phyloP scores from a whole-genome alignment of 2,888 invertebrate species.

The Buathra laborator region DNA sequence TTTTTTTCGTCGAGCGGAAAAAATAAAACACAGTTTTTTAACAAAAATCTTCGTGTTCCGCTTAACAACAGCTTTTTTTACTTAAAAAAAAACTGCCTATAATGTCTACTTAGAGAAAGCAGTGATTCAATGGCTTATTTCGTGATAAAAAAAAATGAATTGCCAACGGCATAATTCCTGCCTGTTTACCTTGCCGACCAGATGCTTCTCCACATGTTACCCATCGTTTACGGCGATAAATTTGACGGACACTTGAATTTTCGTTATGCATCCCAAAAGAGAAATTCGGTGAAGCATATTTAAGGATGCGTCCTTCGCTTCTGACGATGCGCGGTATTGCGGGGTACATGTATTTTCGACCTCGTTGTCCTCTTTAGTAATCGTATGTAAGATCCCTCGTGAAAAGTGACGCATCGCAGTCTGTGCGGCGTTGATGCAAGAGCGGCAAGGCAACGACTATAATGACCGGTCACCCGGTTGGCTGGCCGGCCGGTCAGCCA shows the following conservation, averaged over 20 bases:
- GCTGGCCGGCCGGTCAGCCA: constrained; percentile 56
- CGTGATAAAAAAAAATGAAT: not conserved
- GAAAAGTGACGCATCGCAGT: constrained; percentile 62
- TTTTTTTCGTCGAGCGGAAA: no score
- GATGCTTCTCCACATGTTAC: constrained; percentile 39
- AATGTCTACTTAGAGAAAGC: not conserved
- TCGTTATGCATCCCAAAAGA: not conserved
- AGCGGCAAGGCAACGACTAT: constrained; percentile 70
- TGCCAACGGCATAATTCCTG: not conserved
- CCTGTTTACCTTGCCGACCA: constrained; percentile 12
- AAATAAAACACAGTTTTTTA: no score
- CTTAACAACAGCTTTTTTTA: no score
- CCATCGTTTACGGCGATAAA: constrained; percentile 53
- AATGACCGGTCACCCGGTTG: constrained; percentile 78
- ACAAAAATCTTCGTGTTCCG: no score
- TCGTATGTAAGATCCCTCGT: constrained; percentile 55
- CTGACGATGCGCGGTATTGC: constrained; percentile 22
- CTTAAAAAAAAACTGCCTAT: not conserved
- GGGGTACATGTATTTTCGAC: constrained; percentile 48
- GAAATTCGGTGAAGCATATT: constrained; percentile 65
- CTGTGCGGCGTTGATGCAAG: constrained; percentile 36
- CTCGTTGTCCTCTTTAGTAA: constrained; percentile 63
- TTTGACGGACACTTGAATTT: constrained; percentile 34
- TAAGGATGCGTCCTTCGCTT: constrained; percentile 44
- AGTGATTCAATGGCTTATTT: not conserved